Base-by-base conservation (phyloP, 2,113 vertebrate genomes). In the Plecturocebus donacophilus region DNA sequence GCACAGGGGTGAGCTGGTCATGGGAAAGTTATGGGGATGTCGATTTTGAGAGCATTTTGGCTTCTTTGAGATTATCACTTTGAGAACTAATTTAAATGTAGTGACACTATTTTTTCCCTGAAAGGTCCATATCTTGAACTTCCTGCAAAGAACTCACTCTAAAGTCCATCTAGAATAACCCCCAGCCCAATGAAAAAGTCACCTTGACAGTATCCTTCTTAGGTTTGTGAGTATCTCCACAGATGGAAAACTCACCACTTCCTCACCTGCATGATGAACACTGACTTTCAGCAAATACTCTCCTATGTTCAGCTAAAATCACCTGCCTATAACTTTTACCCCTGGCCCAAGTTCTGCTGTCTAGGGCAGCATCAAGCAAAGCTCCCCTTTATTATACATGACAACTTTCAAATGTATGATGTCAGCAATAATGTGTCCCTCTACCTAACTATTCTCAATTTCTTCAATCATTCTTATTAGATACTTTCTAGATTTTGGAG, bases 11-110 rank as follows among this genome's bases (percentile, higher is more conserved):
- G 21, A 35, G 45, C 35, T 73, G 35, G 52, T 82, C 17, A 66
- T 56, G 76, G 38, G 32, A 73, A 86, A 42, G 14, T 66, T 84
- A 17, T 90, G 45, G 32, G 2, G 35, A 30, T 89, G 6, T 81
- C 56, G 58, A 77, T 89, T 86, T 56, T 85, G 40, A 89, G 42
- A 95, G 23, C 6, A 66, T 92, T 56, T 91, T 86, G 64, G 38
- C 38, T 94, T 23, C 35, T 92, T 82, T 64, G 52, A 68, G 17
- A 94, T 25, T 32, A 86, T 27, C 8, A 47, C 14, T 90, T 94
- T 79, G 61, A 64, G 66, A 86, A 87, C 12, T 66, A 90, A 76
- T 49, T 91, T 96, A 77, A 95, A 90, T 79, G 40, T 75, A 93
- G 49, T 38, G 77, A 85, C 20, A 81, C n/a, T 87, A 66, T 64